Base-by-base conservation (phyloP, 1,140 invertebrate genomes). In the Apis dorsata region DNA sequence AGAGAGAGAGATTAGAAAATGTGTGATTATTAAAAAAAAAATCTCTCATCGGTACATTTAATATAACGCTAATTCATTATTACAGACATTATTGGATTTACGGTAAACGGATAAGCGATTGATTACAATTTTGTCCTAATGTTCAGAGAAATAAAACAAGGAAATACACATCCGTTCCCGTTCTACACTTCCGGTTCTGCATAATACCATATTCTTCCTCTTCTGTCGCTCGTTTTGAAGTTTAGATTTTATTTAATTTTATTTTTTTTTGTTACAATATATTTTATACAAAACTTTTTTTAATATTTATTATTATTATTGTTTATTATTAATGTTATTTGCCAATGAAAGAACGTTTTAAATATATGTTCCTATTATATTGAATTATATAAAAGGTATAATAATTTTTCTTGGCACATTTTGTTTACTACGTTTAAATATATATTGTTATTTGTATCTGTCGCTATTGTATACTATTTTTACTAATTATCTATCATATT, bases 61-160 rank as follows among this genome's bases (percentile, higher is more conserved):
- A 74, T 79, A 86, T 89, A 89, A 89, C 72, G 79, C 76, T 86
- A 86, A 86, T 86, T 86, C 71, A 89, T 89, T 86, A 85, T 89
- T 87, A 89, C 81, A 83, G 55, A 84, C 73, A 87, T 87, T 89
- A 89, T 84, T 89, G 59, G 21, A 85, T 88, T 73, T 86, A 86
- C 82, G 72, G 73, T 89, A 89, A 89, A 69, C 78, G 83, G 78
- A 84, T 86, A 86, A 88, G 83, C 79, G 85, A 86, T 89, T 85
- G 79, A 86, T 85, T 85, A 86, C 85, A 79, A 86, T 86, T 89
- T 89, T 89, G 87, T 89, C 76, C 87, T 85, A 89, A 89, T 85
- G 85, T 86, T 86, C 74, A 86, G 79, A 88, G 77, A 89, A 89
- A 87, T 88, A 88, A 85, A 87, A 85, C 28, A 86, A 84, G 79